Evolutionary conservation across 2,797 vertebrate species (phyloP).

Genomic region (Anguilla marmorata): DNA sequence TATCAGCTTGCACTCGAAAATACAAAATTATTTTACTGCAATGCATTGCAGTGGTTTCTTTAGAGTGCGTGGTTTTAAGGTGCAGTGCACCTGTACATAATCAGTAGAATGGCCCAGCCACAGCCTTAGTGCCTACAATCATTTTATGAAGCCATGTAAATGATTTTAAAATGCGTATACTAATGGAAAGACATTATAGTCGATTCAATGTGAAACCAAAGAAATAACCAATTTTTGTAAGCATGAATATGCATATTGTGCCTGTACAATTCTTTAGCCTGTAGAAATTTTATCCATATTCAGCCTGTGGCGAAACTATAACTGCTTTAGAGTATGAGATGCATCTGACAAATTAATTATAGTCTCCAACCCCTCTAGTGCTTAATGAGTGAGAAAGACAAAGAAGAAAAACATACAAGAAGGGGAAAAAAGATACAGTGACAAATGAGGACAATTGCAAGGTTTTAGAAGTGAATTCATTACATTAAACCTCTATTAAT

Average conservation of each 20-base stretch:
- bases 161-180: neutral
- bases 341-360: constrained; percentile 12
- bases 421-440: constrained; percentile 18
- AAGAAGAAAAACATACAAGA: neutral
- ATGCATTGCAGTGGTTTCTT: neutral
- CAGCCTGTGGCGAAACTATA: neutral
- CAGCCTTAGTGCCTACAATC: neutral
- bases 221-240: neutral
- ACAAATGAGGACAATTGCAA: constrained; percentile 30
- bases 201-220: neutral
- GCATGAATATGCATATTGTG: neutral
- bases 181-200: neutral
- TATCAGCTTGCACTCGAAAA: constrained; percentile 4
- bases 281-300: neutral
- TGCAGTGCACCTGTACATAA: neutral
- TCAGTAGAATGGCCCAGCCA: neutral
- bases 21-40: neutral
- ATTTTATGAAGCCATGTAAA: neutral
- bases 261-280: neutral
- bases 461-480: constrained; percentile 25
- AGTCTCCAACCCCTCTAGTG: neutral
- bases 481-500: constrained; percentile 10
- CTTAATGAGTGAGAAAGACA: neutral
- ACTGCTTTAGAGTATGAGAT: neutral
- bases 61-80: neutral